Evolutionary conservation across 2,888 invertebrate species (phyloP), one percentile per base, ranked within the genome.

Genomic region (Geotrupes spiniger): DNA sequence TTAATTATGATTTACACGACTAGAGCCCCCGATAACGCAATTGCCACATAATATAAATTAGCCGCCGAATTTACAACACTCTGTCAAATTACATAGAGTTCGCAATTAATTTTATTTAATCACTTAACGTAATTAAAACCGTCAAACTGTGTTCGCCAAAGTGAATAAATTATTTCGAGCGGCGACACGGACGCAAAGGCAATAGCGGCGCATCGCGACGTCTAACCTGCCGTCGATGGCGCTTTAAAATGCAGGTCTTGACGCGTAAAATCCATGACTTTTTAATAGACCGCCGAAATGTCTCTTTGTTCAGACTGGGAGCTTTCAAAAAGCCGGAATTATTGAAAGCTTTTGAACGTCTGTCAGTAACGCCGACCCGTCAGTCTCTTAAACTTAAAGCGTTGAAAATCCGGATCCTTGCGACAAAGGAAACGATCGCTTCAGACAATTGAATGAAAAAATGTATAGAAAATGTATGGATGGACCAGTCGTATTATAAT

Each of bases 1-100:
- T 67, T 70, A 70, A 70, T 69, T 70, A 67, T 68, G 69, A 70
- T 69, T 68, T 69, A 69, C 68, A 62, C 60, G 61, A 63, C 60
- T 60, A 58, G 60, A 21, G 21, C 21, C 61, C 62, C 59, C 63
- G 63, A 66, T 68, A 62, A 64, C 63, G 60, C 62, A 59, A 63
- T 67, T 66, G 66, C 65, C 68, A 62, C 63, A 61, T 62, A 63
- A 64, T 64, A 66, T 65, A 67, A 66, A 69, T 69, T 68, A 68
- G 63, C 63, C 58, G 57, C 58, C 61, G 54, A 59, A 58, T 60
- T 59, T 61, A 56, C 55, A 53, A 57, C 45, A 31, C 54, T 60
- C 57, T 57, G 60, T 62, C 62, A 60, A 52, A 56, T 63, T 64
- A 62, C 54, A 60, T 59, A 57, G 56, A 54, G 54, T 62, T 59